Evolutionary conservation across 2,113 vertebrate species (phyloP).

Genomic region (Zosterops japonicus): DNA sequence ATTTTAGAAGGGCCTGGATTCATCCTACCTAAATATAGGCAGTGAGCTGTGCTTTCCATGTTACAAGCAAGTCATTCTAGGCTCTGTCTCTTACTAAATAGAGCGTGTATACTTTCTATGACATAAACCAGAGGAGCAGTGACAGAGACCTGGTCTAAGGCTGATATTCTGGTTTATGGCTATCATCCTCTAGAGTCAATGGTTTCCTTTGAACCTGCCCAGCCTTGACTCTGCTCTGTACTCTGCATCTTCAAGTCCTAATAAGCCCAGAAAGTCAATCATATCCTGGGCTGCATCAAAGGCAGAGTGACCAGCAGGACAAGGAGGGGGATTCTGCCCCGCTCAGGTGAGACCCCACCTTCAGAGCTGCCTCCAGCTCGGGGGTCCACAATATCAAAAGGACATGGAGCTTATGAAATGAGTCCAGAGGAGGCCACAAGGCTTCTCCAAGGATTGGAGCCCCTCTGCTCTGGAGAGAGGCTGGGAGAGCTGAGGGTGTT

Average conservation of each 20-base stretch:
- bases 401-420: neutral
- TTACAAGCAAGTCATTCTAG: neutral
- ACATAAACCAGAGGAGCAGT: neutral
- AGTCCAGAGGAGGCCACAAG: neutral
- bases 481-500: neutral
- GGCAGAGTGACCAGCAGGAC: neutral
- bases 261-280: fast-evolving
- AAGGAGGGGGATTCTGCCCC: neutral
- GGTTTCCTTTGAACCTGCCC: neutral
- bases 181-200: neutral
- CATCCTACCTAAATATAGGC: slow-evolving; percentile 47
- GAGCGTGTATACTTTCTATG: neutral
- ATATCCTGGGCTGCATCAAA: neutral
- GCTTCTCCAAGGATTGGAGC: neutral
- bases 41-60: slow-evolving; percentile 11
- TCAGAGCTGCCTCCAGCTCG: neutral
- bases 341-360: neutral
- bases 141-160: neutral
- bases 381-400: neutral
- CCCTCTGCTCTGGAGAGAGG: neutral
- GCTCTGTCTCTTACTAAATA: neutral
- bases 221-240: neutral
- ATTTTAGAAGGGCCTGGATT: slow-evolving; percentile 20
- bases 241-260: neutral
- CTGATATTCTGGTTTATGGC: neutral